phyloP scores from a whole-genome alignment of 2,113 vertebrate species.

The Zingel zingel region DNA sequence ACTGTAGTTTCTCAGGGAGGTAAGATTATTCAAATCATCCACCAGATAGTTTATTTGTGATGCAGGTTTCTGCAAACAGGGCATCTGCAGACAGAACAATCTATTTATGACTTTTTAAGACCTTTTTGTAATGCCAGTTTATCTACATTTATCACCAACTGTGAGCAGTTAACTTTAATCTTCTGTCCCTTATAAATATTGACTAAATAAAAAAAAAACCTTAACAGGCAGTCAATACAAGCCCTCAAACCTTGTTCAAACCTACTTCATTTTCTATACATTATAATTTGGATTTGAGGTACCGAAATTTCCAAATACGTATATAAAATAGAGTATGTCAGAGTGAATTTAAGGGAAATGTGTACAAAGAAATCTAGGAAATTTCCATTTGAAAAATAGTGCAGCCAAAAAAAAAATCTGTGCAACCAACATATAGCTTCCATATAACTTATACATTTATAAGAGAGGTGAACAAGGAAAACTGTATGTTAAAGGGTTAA shows the following conservation, averaged over 20 bases:
- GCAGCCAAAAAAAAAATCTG: background rate
- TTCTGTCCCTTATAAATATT: background rate
- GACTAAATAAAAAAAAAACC: background rate
- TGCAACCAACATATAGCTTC: background rate
- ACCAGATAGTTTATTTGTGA: constrained; percentile 17
- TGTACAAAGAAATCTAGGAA: background rate
- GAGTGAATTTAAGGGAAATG: background rate
- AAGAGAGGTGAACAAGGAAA: background rate
- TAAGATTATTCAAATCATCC: constrained; percentile 3
- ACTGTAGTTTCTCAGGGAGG: constrained; percentile 30
- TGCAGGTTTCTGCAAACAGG: constrained; percentile 41
- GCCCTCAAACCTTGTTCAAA: background rate
- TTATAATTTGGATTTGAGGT: background rate
- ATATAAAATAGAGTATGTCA: background rate
- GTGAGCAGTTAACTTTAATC: constrained; percentile 3
- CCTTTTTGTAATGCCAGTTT: background rate
- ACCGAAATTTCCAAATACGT: background rate
- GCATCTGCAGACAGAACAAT: constrained; percentile 57
- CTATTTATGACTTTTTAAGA: background rate
- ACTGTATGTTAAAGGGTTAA: constrained; percentile 7
- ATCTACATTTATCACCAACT: constrained; percentile 3
- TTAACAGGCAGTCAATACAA: constrained; percentile 9
- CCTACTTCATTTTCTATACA: background rate
- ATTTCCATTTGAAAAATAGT: background rate
- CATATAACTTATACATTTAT: background rate